Percentiles rank a stretch among this genome's conserved stretches.
These are phyloP conservation scores for Enteromius argenteus DNA, from an alignment of 2,797 vertebrate genomes.

Conservation along the genomic window DNA sequence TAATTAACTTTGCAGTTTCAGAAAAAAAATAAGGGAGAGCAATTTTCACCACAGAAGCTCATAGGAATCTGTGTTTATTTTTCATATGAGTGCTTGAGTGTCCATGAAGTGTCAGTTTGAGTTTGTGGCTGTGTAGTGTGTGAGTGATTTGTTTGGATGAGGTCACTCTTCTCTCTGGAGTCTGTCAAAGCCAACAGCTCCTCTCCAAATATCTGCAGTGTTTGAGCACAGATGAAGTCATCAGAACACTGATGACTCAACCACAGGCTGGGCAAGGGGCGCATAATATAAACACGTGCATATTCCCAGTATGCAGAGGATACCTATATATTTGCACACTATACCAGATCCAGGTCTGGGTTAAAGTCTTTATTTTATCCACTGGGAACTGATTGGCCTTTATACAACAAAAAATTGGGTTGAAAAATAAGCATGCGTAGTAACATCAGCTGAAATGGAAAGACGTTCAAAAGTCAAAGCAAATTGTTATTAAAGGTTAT, in stretches of 20 bases:
- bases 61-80: conserved; percentile 10
- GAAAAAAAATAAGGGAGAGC: background rate
- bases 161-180: conserved; percentile 41
- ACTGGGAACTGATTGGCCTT: background rate
- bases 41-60: background rate
- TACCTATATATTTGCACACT: background rate
- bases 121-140: conserved; percentile 39
- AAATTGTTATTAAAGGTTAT: background rate
- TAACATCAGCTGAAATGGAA: background rate
- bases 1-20: background rate
- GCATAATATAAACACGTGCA: conserved; percentile 7
- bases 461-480: background rate
- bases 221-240: conserved; percentile 57
- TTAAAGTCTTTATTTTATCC: background rate
- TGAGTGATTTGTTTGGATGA: conserved; percentile 52
- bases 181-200: conserved; percentile 51
- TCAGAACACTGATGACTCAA: conserved; percentile 41
- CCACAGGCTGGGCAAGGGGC: conserved; percentile 16
- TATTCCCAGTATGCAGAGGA: background rate
- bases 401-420: background rate
- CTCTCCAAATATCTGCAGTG: conserved; percentile 56
- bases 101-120: conserved; percentile 18
- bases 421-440: background rate
- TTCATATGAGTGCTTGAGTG: conserved; percentile 10
- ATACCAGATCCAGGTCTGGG: background rate